A percentile compares a stretch with the other conserved stretches of the same genome.
These are phyloP conservation scores for Kradibia gibbosae DNA, from an alignment of 1,140 invertebrate genomes.

Conservation along the genomic window DNA sequence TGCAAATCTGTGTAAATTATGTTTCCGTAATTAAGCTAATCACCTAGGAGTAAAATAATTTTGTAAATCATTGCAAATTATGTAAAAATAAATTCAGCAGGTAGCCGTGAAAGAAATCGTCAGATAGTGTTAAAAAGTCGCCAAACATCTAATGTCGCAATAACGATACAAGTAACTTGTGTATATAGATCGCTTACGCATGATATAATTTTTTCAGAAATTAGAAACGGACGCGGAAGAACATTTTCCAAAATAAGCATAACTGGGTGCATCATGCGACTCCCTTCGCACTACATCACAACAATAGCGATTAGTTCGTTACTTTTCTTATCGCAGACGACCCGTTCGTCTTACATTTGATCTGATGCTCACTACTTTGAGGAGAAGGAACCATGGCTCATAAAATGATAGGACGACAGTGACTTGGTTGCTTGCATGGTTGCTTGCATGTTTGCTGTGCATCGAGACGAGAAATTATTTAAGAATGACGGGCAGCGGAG, in stretches of 20 bases:
- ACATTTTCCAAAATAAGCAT: constrained; percentile 43
- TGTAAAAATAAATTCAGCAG: no score
- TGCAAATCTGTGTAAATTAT: no score
- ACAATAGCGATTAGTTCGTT: no score
- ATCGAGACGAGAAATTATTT: constrained; percentile 38
- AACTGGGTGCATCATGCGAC: constrained; percentile 20
- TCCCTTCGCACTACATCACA: constrained; percentile 9
- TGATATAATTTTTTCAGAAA: constrained; percentile 19
- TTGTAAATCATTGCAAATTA: no score
- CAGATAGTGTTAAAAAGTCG: background rate
- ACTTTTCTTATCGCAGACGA: background rate
- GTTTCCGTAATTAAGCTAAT: no score
- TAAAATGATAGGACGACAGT: constrained; percentile 49
- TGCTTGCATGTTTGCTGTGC: background rate
- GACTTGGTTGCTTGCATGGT: background rate
- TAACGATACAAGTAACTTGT: background rate
- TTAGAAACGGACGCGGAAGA: constrained; percentile 20
- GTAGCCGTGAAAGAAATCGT: no score
- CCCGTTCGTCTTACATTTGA: constrained; percentile 3
- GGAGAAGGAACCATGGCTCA: constrained; percentile 44
- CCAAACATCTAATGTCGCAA: background rate
- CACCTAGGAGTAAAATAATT: no score
- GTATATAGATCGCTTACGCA: background rate
- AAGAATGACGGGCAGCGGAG: background rate
- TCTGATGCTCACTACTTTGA: constrained; percentile 41